phyloP scores from a whole-genome alignment of 2,797 vertebrate genomes.

The Halcyon badia region DNA sequence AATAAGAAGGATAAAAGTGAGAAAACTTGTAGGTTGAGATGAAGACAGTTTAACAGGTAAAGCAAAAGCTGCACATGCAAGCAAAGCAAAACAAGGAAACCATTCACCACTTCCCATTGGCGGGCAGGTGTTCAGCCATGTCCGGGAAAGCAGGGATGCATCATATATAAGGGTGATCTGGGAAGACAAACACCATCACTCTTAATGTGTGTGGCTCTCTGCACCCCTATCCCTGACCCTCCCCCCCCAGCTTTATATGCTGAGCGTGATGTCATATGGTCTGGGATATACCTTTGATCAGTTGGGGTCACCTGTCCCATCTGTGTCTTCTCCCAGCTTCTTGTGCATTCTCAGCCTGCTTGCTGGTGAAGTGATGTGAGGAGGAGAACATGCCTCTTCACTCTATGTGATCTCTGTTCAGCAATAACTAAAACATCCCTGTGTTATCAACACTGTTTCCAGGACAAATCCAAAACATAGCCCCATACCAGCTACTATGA shows the following conservation, averaged over 20 bases:
- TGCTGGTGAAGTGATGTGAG: background rate
- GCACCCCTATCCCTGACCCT: too few relatives aligned
- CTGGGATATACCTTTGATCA: background rate
- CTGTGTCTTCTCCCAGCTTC: background rate
- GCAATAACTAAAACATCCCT: background rate
- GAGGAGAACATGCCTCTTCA: background rate
- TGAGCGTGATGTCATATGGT: background rate
- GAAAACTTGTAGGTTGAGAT: background rate
- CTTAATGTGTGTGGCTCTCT: background rate
- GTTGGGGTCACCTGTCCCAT: background rate
- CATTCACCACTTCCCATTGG: background rate
- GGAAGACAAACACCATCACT: background rate
- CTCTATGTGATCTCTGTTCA: background rate
- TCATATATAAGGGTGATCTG: background rate
- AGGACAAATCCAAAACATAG: background rate
- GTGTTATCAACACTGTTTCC: background rate
- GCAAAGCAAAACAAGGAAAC: background rate
- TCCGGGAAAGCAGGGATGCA: background rate
- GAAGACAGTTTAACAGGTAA: background rate
- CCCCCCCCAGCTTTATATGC: background rate
- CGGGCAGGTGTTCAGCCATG: background rate
- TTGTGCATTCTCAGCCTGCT: background rate
- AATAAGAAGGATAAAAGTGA: background rate
- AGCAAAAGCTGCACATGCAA: background rate
- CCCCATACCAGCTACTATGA: background rate